Percentiles rank a stretch among this genome's conserved stretches.
Evolutionary conservation across 2,888 invertebrate genomes (phyloP).

Genomic region (Volucella inflata): DNA sequence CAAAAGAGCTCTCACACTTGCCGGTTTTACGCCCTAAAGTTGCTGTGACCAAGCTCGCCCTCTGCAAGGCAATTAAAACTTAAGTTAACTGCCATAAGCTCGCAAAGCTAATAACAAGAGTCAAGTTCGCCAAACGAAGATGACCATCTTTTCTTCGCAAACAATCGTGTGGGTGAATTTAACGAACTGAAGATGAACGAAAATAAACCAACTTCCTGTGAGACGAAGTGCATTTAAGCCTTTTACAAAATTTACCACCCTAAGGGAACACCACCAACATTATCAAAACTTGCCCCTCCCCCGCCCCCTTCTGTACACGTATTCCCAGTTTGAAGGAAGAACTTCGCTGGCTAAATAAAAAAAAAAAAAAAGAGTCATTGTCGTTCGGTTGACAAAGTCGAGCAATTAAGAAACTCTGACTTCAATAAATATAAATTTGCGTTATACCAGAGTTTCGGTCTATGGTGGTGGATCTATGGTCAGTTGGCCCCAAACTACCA

Average conservation of each 20-base stretch:
- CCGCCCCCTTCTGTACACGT: background rate
- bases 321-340: background rate
- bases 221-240: constrained; percentile 58
- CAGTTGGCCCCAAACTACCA: constrained; percentile 29
- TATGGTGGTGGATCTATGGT: constrained; percentile 28
- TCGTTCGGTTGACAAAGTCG: constrained; percentile 67
- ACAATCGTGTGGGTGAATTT: constrained; percentile 51
- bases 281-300: background rate
- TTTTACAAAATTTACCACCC: constrained; percentile 28
- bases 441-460: background rate
- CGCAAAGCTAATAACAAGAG: constrained; percentile 62
- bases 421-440: constrained; percentile 72
- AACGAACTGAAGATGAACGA: constrained; percentile 57
- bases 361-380: constrained; percentile 64
- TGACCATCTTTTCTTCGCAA: constrained; percentile 53
- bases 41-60: background rate
- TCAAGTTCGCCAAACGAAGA: constrained; percentile 62
- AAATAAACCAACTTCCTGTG: constrained; percentile 44
- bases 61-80: constrained; percentile 59
- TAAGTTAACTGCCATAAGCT: constrained; percentile 59
- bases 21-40: background rate
- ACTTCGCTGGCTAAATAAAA: constrained; percentile 48
- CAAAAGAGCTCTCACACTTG: constrained; percentile 18
- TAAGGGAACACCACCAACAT: background rate
- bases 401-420: constrained; percentile 71